Conservation (phyloP, 2,888 invertebrate species). For the Neoascia interrupta region DNA sequence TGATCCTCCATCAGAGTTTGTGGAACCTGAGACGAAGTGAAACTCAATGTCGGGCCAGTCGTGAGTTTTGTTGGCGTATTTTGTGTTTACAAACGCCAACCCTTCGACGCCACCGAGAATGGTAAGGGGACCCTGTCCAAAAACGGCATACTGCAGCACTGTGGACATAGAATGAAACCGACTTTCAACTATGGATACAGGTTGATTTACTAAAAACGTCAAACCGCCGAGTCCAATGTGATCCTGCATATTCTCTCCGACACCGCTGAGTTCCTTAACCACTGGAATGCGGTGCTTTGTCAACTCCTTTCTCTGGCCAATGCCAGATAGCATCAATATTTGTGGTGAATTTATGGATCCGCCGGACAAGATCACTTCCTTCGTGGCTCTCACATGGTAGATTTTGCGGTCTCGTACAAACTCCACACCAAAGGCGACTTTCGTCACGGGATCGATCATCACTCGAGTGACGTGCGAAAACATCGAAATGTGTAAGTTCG, state of each 20-base stretch:
- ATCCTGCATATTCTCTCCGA: slow-evolving; percentile 93
- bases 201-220: slow-evolving; percentile 89
- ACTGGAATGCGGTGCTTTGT: slow-evolving; percentile 88
- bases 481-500: slow-evolving; percentile 92
- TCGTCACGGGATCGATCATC: slow-evolving; percentile 86
- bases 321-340: slow-evolving; percentile 94
- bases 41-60: slow-evolving; percentile 95
- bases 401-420: slow-evolving; percentile 87
- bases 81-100: slow-evolving; percentile 93
- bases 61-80: slow-evolving; percentile 87
- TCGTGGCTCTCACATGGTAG: slow-evolving; percentile 87
- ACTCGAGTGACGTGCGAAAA: slow-evolving; percentile 89
- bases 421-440: slow-evolving; percentile 90
- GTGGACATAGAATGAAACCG: slow-evolving; percentile 89
- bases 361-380: slow-evolving; percentile 93
- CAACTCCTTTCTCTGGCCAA: slow-evolving; percentile 88
- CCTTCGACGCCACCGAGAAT: slow-evolving; percentile 94
- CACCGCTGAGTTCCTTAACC: slow-evolving; percentile 89
- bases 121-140: slow-evolving; percentile 91
- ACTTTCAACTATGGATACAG: slow-evolving; percentile 89
- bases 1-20: slow-evolving; percentile 91
- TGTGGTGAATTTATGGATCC: slow-evolving; percentile 97
- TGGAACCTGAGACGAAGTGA: slow-evolving; percentile 92
- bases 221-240: slow-evolving; percentile 93
- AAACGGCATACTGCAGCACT: slow-evolving; percentile 90